phyloP scores from a whole-genome alignment of 2,113 vertebrate genomes.

The Deroptyus accipitrinus region DNA sequence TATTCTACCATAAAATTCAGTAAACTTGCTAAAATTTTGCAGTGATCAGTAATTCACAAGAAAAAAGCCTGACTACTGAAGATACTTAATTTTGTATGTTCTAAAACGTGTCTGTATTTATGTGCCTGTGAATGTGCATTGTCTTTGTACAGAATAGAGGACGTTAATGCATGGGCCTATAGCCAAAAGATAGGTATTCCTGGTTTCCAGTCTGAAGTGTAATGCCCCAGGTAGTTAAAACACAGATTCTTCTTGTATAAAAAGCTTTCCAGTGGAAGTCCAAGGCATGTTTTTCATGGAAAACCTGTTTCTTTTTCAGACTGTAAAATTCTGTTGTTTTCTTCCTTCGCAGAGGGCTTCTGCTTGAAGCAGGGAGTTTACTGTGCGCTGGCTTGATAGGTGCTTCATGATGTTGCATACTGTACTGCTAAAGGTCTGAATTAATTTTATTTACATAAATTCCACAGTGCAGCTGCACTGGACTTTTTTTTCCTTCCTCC shows the following conservation, averaged over 20 bases:
- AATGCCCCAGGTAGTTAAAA: not conserved
- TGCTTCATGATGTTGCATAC: not conserved
- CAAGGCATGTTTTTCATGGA: not conserved
- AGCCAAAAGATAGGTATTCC: not conserved
- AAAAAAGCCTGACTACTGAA: not conserved
- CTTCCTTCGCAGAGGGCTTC: not conserved
- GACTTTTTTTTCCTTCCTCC: not conserved
- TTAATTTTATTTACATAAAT: conserved; percentile 18
- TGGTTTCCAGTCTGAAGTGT: not conserved
- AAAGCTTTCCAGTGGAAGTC: not conserved
- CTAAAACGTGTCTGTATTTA: not conserved
- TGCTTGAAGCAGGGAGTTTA: not conserved
- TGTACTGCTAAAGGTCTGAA: not conserved
- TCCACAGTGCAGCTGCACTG: conserved; percentile 7
- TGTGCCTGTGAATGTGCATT: not conserved
- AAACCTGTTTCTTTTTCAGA: not conserved
- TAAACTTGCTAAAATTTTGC: not conserved
- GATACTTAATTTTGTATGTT: not conserved
- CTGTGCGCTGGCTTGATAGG: not conserved
- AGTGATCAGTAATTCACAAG: not conserved
- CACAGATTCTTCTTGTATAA: not conserved
- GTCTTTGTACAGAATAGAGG: not conserved
- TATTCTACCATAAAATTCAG: not conserved
- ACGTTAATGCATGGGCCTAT: not conserved
- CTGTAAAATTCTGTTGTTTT: not conserved